Evolutionary conservation across 2,797 vertebrate species (phyloP).

Genomic region (Thaleichthys pacificus): DNA sequence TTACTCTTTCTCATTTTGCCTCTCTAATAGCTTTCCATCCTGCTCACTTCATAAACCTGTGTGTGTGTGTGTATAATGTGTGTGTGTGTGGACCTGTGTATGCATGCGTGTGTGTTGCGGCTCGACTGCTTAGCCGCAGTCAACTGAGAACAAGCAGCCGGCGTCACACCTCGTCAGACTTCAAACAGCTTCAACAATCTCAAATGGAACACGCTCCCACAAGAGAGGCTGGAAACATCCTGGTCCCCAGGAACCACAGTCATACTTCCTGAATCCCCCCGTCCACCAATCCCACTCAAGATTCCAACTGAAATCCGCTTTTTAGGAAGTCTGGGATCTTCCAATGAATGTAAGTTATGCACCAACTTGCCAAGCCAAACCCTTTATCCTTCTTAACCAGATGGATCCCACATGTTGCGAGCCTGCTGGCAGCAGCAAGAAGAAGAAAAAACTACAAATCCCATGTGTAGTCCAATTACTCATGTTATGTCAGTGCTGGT

Average conservation of each 20-base stretch:
- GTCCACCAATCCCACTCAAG: background rate
- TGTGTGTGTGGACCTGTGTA: background rate
- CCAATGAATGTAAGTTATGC: conserved; percentile 10
- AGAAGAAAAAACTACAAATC: conserved; percentile 23
- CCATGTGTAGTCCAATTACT: conserved; percentile 4
- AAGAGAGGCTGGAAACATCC: background rate
- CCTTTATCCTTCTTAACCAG: conserved; percentile 19
- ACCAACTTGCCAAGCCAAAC: conserved; percentile 19
- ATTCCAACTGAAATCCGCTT: background rate
- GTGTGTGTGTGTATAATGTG: conserved; percentile 12
- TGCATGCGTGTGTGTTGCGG: background rate
- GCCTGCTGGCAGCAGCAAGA: conserved; percentile 5
- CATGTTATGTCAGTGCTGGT: conserved; percentile 19
- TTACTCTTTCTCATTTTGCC: background rate
- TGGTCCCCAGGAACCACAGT: background rate
- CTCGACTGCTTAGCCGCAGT: no score
- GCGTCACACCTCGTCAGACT: background rate
- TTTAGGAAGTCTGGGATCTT: background rate
- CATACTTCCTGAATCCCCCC: background rate
- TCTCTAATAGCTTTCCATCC: background rate
- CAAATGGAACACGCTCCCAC: background rate
- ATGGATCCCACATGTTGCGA: background rate
- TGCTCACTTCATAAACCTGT: background rate
- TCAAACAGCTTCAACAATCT: conserved; percentile 3
- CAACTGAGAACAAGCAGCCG: no score